Percentiles rank a stretch among this genome's conserved stretches.
Conservation (phyloP, 1,140 invertebrate genomes). For the Procambarus virginalis region DNA sequence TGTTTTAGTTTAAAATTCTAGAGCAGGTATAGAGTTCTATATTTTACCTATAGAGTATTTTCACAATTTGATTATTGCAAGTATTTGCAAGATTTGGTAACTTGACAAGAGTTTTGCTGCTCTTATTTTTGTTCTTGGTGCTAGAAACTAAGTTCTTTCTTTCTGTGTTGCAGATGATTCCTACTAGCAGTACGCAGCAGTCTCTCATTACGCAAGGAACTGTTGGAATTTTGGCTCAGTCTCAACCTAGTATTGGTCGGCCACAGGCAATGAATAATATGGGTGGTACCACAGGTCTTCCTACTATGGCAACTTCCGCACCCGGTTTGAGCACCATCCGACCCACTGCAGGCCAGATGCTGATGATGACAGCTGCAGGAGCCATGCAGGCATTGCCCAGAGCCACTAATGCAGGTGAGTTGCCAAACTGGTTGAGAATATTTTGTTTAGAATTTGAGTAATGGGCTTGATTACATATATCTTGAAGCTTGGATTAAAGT, state of each 20-base stretch:
- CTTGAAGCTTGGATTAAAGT: no score
- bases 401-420: neutral
- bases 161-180: neutral
- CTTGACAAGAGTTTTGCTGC: no score
- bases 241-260: constrained; percentile 12
- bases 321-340: neutral
- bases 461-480: no score
- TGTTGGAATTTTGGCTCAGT: neutral
- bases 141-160: no score
- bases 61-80: no score
- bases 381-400: constrained; percentile 43
- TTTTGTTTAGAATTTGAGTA: no score
- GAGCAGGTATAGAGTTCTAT: no score
- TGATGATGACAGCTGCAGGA: constrained; percentile 47
- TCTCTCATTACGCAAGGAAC: neutral
- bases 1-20: no score
- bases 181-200: neutral
- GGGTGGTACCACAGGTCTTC: neutral
- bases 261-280: neutral
- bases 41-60: no score
- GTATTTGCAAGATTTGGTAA: no score
- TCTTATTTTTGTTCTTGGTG: no score
- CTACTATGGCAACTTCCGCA: neutral
- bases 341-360: constrained; percentile 38
- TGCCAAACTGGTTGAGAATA: no score